A percentile compares a stretch with the other conserved stretches of the same genome.
phyloP scores from a whole-genome alignment of 2,113 vertebrate genomes.

The Cercocebus atys region DNA sequence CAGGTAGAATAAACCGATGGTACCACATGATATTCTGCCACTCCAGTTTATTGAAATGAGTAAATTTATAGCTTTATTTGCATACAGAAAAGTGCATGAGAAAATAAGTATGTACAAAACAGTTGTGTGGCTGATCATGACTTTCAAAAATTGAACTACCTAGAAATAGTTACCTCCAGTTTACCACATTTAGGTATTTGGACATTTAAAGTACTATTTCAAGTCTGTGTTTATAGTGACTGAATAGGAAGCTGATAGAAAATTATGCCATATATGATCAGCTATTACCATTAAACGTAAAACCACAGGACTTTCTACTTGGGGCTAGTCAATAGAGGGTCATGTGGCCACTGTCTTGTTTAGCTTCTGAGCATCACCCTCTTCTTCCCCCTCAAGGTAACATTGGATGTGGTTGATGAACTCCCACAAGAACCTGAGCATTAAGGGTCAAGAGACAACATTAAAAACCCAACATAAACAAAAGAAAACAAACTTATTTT shows the following conservation, averaged over 20 bases:
- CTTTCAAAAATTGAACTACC: conserved; percentile 70
- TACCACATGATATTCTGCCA: conserved; percentile 77
- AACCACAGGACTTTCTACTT: conserved; percentile 50
- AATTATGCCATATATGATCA: conserved; percentile 46
- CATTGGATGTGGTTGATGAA: conserved; percentile 26
- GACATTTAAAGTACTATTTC: conserved; percentile 77
- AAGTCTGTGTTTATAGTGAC: conserved; percentile 76
- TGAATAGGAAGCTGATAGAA: conserved; percentile 64
- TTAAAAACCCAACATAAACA: conserved; percentile 27
- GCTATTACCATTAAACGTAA: conserved; percentile 45
- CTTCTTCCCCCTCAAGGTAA: conserved; percentile 53
- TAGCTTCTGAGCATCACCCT: conserved; percentile 37
- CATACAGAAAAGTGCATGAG: conserved; percentile 86
- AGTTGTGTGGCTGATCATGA: conserved; percentile 71
- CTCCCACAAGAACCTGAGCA: conserved; percentile 70
- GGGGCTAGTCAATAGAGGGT: conserved; percentile 22
- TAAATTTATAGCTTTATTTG: conserved; percentile 82
- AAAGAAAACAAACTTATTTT: conserved; percentile 43
- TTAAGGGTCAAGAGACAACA: conserved; percentile 55
- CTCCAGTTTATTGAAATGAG: conserved; percentile 88
- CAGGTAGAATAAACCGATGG: conserved; percentile 16
- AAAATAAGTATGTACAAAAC: conserved; percentile 79
- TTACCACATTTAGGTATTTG: conserved; percentile 71
- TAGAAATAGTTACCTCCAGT: conserved; percentile 71
- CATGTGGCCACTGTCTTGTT: conserved; percentile 29